Percentiles rank a stretch among this genome's conserved stretches.
Conservation (phyloP, 1,140 invertebrate genomes). For the Aphelinus certus region DNA sequence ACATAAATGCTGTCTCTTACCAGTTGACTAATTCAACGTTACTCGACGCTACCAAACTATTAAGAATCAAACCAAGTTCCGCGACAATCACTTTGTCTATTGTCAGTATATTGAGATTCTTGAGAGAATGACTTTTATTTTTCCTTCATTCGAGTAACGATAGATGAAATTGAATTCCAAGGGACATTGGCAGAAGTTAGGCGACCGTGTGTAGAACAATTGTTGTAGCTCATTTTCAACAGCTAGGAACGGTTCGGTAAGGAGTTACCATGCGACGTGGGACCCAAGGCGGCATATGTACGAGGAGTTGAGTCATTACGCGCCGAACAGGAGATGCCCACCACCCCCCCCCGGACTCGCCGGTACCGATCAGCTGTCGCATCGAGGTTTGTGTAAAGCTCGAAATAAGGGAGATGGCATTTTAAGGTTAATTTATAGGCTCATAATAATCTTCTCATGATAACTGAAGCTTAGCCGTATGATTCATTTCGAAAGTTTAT, state of each 20-base stretch:
- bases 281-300: slow-evolving; percentile 87
- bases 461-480: too few relatives aligned
- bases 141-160: too few relatives aligned
- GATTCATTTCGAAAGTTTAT: too few relatives aligned
- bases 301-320: slow-evolving; percentile 78
- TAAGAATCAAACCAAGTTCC: neutral
- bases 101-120: slow-evolving; percentile 44
- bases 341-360: slow-evolving; percentile 64
- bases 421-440: too few relatives aligned
- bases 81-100: slow-evolving; percentile 39
- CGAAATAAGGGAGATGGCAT: too few relatives aligned
- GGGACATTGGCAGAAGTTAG: slow-evolving; percentile 39
- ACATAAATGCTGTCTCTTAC: too few relatives aligned
- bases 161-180: too few relatives aligned
- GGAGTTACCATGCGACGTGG: slow-evolving; percentile 84
- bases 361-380: slow-evolving; percentile 59
- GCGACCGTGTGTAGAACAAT: slow-evolving; percentile 60
- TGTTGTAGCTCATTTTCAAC: slow-evolving; percentile 65
- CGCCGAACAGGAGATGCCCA: slow-evolving; percentile 65
- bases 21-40: too few relatives aligned
- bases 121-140: too few relatives aligned
- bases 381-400: slow-evolving; percentile 60
- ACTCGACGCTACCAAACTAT: too few relatives aligned
- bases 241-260: slow-evolving; percentile 66
- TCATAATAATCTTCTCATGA: too few relatives aligned